Evolutionary conservation across 2,797 vertebrate genomes (phyloP), one percentile per base, ranked within the genome.

Genomic region (Halcyon smyrnensis): DNA sequence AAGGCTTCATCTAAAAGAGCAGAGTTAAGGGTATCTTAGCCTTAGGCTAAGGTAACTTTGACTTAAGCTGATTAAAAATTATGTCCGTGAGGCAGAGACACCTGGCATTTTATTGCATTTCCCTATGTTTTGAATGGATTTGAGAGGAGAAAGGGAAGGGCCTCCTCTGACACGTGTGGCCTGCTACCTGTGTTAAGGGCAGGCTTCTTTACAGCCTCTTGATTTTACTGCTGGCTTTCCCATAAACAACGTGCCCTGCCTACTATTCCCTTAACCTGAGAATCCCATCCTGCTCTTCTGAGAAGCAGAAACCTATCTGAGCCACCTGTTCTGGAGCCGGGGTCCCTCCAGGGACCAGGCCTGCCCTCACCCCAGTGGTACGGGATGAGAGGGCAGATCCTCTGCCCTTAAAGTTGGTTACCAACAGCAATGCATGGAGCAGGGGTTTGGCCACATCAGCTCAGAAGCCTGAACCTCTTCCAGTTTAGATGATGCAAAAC

Each of bases 101-200:
- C 81, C 84, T 90, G 67, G 86, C 45, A 41, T 91, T 93, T 93
- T 93, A 87, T 59, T 87, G 63, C 51, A 67, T 87, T 92, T 91
- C 56, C 15, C 25, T 74, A 25, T 6, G 11, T 82, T 91, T 50
- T 74, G 57, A 71, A 75, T 43, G 59, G 23, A 69, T 93, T 57
- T 50, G 63, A 82, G 70, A 87, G 46, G 28, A 76, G 41, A 70
- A 76, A 34, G 36, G 18, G 80, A 92, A 89, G 53, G 39, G 48
- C 39, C 43, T 43, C 43, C 32, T 57, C 77, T 59, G 75, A 78
- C 57, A 93, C 0, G 0, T 82, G 63, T 71, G 76, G 25, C 70
- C 82, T 2, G 4, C 63, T 70, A 25, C 74, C 83, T 84, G 48
- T 69, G 75, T 69, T 69, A 71, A 80, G 39, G 45, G 41, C 87